Evolutionary conservation across 2,888 invertebrate genomes (phyloP).

Genomic region (Campoplex capitator): DNA sequence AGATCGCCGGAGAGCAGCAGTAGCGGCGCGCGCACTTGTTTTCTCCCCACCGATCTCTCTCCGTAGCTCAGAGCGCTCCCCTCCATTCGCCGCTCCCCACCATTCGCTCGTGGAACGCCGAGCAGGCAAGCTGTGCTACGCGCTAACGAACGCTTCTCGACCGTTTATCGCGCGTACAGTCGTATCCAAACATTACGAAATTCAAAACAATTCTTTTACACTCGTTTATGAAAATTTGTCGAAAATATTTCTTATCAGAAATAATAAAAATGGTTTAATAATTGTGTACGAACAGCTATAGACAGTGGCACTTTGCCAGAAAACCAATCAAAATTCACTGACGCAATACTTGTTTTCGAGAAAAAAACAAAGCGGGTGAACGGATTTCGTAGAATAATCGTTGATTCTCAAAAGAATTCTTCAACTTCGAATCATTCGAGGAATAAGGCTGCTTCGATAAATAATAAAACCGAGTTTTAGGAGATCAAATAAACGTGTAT

Average conservation of each 20-base stretch:
- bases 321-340: background rate
- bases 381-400: background rate
- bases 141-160: background rate
- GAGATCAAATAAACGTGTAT: background rate
- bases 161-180: background rate
- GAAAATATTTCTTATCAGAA: background rate
- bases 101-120: background rate
- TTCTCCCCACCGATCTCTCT: constrained; percentile 49
- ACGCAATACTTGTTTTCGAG: background rate
- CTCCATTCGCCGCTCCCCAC: constrained; percentile 40
- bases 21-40: constrained; percentile 48
- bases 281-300: background rate
- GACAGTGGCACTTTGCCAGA: background rate
- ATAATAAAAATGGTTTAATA: background rate
- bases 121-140: background rate
- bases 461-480: background rate
- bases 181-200: constrained; percentile 14
- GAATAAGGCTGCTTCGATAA: too few species aligned
- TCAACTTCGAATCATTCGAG: too few species aligned
- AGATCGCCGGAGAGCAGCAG: constrained; percentile 63
- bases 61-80: background rate
- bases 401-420: background rate
- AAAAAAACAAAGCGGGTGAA: background rate
- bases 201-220: background rate
- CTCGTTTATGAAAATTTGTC: background rate